Base-by-base conservation (phyloP, 2,888 invertebrate genomes). In the Lymantria monacha region DNA sequence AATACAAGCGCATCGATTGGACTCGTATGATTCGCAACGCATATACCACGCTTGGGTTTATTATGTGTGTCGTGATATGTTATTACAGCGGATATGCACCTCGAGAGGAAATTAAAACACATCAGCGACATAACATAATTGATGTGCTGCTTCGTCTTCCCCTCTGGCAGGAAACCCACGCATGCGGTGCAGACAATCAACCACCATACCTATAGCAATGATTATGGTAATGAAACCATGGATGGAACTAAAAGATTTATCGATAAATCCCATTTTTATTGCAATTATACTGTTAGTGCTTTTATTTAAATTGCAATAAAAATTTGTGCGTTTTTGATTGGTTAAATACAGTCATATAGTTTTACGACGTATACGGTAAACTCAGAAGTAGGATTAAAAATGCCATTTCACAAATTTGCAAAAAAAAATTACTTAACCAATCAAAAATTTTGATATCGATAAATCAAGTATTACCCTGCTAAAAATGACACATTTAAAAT, bases 1-100 rank as follows among this genome's bases (percentile, higher is more conserved):
- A 99, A 93, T 64, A 99, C 96, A 67, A 99, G 94, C 50, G 97
- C 98, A 87, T 99, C 99, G 63, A 99, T 98, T 3, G 99, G 99
- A 59, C 98, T 98, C 7, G 99, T 99, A 89, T 99, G 99, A 91
- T 99, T 99, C 44, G 99, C 99, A 30, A 99, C 99, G 91, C 99
- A 99, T 72, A 99, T 99, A 42, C 95, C 95, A 48, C 93, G 94
- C 62, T 87, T 92, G 33, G 98, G 98, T 69, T 94, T 94, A 83
- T 98, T 97, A 79, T 97, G 96, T 49, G 94, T 94, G 81, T 95
- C 96, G 87, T 97, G 96, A 86, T 97, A 97, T 30, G 94, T 95
- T 67, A 97, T 94, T 57, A 97, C 97, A 30, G 96, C 94, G 9
- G 99, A 98, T 74, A 99, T 94, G 48, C 98, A 97, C 58, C 98